Percentiles rank a stretch among this genome's conserved stretches.
phyloP scores from a whole-genome alignment of 2,888 invertebrate genomes.

The Corythucha ciliata region DNA sequence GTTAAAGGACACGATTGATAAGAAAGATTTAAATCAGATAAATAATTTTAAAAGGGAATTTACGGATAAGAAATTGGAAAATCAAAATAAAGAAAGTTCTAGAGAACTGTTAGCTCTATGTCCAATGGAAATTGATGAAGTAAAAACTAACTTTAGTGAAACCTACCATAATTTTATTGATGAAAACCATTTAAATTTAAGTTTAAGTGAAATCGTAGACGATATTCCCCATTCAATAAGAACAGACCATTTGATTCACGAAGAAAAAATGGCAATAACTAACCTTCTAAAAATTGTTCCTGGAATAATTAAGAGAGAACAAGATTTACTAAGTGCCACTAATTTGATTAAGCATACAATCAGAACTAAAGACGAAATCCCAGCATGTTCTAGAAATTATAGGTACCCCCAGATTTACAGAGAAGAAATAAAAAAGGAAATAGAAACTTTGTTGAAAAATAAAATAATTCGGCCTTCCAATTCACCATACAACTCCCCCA shows the following conservation, averaged over 20 bases:
- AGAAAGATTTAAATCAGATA: too few species aligned
- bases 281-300: background rate
- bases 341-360: background rate
- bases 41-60: too few species aligned
- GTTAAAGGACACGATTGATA: too few species aligned
- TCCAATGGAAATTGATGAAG: too few species aligned
- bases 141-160: too few species aligned
- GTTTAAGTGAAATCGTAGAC: background rate
- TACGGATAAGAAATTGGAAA: too few species aligned
- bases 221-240: background rate
- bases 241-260: background rate
- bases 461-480: constrained; percentile 8
- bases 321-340: background rate
- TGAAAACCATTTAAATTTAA: too few species aligned
- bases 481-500: background rate
- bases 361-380: background rate
- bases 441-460: background rate
- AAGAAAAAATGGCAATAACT: background rate
- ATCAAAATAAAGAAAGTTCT: too few species aligned
- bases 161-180: too few species aligned
- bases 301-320: background rate
- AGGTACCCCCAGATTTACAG: constrained; percentile 3
- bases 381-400: background rate
- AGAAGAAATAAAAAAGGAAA: constrained; percentile 3
- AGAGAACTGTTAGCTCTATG: too few species aligned